Evolutionary conservation across 2,797 vertebrate species (phyloP).

Genomic region (Cyclopterus lumpus): DNA sequence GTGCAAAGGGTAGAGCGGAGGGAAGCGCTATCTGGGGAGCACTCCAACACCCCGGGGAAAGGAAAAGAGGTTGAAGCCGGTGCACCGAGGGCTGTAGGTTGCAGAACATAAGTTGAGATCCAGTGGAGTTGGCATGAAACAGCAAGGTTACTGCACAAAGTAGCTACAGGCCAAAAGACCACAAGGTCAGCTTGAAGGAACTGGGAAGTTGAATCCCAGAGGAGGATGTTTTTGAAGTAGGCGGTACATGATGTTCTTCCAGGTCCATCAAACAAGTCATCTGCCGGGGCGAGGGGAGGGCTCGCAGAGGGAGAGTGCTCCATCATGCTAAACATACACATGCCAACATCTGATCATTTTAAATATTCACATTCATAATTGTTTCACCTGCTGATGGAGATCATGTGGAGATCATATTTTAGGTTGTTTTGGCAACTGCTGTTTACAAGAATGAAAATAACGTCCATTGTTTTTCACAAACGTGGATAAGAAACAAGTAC

Average conservation of each 20-base stretch:
- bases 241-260: constrained; percentile 43
- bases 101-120: constrained; percentile 22
- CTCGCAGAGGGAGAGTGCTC: constrained; percentile 11
- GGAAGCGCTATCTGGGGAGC: constrained; percentile 29
- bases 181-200: constrained; percentile 49
- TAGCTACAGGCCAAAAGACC: constrained; percentile 33
- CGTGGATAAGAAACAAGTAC: background rate
- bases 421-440: background rate
- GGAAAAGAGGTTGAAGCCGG: constrained; percentile 31
- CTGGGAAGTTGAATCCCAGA: constrained; percentile 54
- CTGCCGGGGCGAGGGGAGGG: constrained; percentile 43
- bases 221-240: constrained; percentile 36
- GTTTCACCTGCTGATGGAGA: background rate
- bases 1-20: constrained; percentile 16
- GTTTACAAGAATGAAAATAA: background rate
- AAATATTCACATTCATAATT: background rate
- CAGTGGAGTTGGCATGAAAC: constrained; percentile 32
- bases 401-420: background rate
- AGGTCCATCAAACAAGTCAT: constrained; percentile 53
- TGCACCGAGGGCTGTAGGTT: constrained; percentile 22
- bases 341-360: constrained; percentile 2
- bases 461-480: background rate
- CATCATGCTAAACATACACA: constrained; percentile 38
- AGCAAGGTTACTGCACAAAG: constrained; percentile 46
- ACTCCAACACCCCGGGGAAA: constrained; percentile 39